Base-by-base conservation (phyloP, 2,113 vertebrate species). In the Hyperoodon ampullatus region DNA sequence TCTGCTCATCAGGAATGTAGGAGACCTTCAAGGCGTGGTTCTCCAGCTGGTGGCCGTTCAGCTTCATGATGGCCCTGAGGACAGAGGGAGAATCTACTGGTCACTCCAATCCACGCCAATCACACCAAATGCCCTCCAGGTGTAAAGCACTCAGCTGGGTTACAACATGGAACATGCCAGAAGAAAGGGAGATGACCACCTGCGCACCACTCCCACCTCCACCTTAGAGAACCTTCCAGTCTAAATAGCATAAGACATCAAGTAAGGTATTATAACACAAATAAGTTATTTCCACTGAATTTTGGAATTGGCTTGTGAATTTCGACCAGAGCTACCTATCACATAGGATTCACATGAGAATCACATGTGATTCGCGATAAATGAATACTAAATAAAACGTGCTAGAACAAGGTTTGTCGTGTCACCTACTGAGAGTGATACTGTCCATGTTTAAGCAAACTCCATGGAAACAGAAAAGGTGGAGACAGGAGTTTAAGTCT, bases 11-110 rank as follows among this genome's bases (percentile, higher is more conserved):
- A 0, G 99, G 99, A 98, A 99, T 99, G 97, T 99, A 99, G 95
- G 99, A 99, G 90, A 99, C 99, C 15, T 99, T 99, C 74, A 99
- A 98, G 8, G 99, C 97, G 0, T 99, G 99, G 98, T 99, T 99
- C 98, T 99, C 99, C 97, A 99, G 98, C 98, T 99, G 99, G 98
- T 99, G 99, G 7, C 99, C 99, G 0, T 99, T 99, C 96, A 99
- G 98, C 98, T 99, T 99, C 99, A 99, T 99, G 97, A 99, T 99
- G 80, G 99, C 99, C 98, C 99, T 99, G 92, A 18, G 55, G 33
- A 97, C 92, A 90, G 66, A 95, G n/a, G 42, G 30, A 47, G 21
- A 65, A 68, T 3, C 12, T 39, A 44, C 7, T 2, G 21, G 70
- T 97, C 78, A 95, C 18, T 44, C 60, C 28, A 26, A 75, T 21